phyloP scores from a whole-genome alignment of 2,888 invertebrate genomes.

The Eudemis profundana region DNA sequence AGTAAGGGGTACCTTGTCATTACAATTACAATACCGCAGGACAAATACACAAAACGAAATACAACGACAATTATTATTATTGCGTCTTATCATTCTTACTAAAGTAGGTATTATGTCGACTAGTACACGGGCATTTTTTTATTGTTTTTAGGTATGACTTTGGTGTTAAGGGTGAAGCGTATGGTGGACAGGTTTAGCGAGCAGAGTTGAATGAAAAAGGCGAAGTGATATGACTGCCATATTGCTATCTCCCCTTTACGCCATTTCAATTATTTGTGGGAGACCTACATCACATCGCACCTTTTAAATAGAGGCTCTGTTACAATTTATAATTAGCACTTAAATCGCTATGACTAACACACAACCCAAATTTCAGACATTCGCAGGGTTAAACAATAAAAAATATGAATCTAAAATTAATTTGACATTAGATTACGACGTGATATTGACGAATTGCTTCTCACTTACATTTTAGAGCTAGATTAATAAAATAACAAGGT shows the following conservation, averaged over 20 bases:
- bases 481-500: constrained; percentile 36
- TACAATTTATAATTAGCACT: constrained; percentile 26
- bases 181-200: constrained; percentile 12
- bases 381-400: constrained; percentile 50
- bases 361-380: constrained; percentile 67
- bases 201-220: background rate
- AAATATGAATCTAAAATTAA: constrained; percentile 57
- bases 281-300: constrained; percentile 10
- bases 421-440: constrained; percentile 72
- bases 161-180: constrained; percentile 19
- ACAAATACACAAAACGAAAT: constrained; percentile 4
- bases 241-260: background rate
- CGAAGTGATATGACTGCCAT: background rate
- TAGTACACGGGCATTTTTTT: background rate
- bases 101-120: constrained; percentile 9
- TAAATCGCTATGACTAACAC: constrained; percentile 54
- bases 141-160: constrained; percentile 7
- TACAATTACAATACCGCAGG: constrained; percentile 14
- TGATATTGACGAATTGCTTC: constrained; percentile 70
- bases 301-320: background rate
- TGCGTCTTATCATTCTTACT: constrained; percentile 15
- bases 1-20: background rate
- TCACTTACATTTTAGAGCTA: constrained; percentile 49
- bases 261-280: background rate
- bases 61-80: constrained; percentile 17